These are phyloP conservation scores for Eurytoma californica DNA, from an alignment of 2,888 invertebrate genomes.

Conservation along the genomic window DNA sequence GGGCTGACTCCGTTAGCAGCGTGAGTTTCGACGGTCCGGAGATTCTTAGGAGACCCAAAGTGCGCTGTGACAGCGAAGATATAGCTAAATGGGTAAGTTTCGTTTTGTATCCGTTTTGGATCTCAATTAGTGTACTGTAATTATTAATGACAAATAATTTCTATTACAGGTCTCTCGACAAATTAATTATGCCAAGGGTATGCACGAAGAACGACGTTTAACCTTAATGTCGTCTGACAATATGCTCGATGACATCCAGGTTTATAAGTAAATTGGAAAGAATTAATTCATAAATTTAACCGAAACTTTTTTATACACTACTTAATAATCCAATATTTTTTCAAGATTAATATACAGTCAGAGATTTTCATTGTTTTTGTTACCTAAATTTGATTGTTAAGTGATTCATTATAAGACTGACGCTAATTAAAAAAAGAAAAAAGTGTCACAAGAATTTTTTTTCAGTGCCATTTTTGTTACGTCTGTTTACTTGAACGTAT, in stretches of 20 bases:
- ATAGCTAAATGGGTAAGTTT: conserved; percentile 80
- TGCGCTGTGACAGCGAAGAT: conserved; percentile 84
- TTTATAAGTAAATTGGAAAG: conserved; percentile 66
- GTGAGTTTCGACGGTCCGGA: conserved; percentile 76
- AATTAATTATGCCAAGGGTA: conserved; percentile 91
- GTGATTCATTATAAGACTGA: conserved; percentile 53
- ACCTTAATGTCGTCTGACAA: conserved; percentile 78
- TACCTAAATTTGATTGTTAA: conserved; percentile 42
- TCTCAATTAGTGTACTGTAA: background rate
- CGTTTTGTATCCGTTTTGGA: background rate
- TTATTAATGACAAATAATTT: background rate
- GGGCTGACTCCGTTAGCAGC: conserved; percentile 70
- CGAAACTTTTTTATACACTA: conserved; percentile 33
- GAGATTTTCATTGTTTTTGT: conserved; percentile 14
- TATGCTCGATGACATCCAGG: conserved; percentile 71
- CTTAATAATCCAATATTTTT: conserved; percentile 24
- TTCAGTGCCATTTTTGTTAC: conserved; percentile 51
- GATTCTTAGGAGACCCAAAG: conserved; percentile 82
- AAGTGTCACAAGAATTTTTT: conserved; percentile 47
- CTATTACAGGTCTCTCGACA: conserved; percentile 82
- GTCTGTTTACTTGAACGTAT: conserved; percentile 16
- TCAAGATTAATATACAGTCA: background rate
- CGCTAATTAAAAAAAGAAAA: conserved; percentile 36
- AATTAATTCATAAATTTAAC: conserved; percentile 6
- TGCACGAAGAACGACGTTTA: conserved; percentile 88